Conservation (phyloP, 2,888 invertebrate genomes). For the Cyclophora albipunctata region DNA sequence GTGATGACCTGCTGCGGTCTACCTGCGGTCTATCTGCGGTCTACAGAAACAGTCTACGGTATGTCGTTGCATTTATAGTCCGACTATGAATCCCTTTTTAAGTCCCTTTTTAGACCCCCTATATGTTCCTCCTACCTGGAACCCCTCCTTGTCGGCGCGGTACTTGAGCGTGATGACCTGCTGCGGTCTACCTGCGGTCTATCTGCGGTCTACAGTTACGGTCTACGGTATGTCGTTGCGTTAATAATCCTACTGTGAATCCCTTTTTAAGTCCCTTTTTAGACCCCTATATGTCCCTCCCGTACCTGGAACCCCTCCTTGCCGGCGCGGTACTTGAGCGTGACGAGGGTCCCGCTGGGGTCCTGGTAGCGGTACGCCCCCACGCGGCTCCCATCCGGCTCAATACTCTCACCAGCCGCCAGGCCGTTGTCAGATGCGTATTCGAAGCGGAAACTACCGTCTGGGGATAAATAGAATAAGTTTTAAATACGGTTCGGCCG, state of each 20-base stretch:
- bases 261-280: background rate
- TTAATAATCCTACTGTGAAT: no score
- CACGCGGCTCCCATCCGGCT: slow-evolving; percentile 79
- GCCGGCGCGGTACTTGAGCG: slow-evolving; percentile 74
- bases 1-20: slow-evolving; percentile 77
- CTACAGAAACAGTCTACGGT: no score
- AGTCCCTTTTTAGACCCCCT: no score
- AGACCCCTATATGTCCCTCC: background rate
- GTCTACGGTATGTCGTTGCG: no score
- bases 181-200: no score
- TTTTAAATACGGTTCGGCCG: no score
- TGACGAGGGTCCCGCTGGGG: slow-evolving; percentile 67
- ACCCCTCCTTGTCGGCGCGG: slow-evolving; percentile 68
- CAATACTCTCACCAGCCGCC: slow-evolving; percentile 80
- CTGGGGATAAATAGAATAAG: slow-evolving; percentile 31
- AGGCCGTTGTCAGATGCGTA: slow-evolving; percentile 82
- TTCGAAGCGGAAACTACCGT: slow-evolving; percentile 80
- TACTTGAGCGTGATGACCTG: slow-evolving; percentile 79
- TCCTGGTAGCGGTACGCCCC: slow-evolving; percentile 80
- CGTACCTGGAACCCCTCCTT: slow-evolving; percentile 71
- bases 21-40: no score
- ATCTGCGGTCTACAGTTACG: no score
- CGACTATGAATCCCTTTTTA: background rate
- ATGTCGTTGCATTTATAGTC: no score
- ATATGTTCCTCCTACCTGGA: slow-evolving; percentile 61